Evolutionary conservation across 2,113 vertebrate genomes (phyloP), one percentile per base, ranked within the genome.

Genomic region (Sminthopsis crassicaudata): DNA sequence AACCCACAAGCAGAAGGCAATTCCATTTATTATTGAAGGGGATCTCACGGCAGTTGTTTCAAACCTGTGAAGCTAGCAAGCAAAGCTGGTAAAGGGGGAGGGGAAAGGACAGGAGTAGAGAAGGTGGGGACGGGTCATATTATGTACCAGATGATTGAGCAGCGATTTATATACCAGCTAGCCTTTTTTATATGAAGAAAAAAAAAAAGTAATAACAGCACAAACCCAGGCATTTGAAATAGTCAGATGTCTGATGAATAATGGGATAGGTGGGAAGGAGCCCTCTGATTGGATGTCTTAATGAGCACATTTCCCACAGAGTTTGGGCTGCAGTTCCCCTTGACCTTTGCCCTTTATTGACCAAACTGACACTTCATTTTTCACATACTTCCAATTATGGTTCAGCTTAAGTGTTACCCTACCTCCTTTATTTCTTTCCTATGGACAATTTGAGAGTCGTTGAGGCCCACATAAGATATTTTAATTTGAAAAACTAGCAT

Each of bases 361-460:
- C 99, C 99, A 98, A 99, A 99, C 98, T 99, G 99, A 99, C 99
- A 99, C 99, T 99, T 99, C 99, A 99, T 99, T 99, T 99, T 99
- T 99, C 99, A 99, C 99, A 99, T 99, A 99, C 99, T 99, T 99
- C 99, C 99, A 99, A 99, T 99, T 99, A 99, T 99, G 98, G 98
- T 97, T 98, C 92, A 93, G 98, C 98, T 98, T 99, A 99, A 99
- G 98, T 98, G 98, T 98, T 92, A 97, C 98, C 98, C 98, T 97
- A 97, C 98, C 98, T 98, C 98, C 98, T 98, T 99, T 98, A 98
- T 98, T 98, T 98, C 98, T 98, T 98, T 98, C 98, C 98, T 98
- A 96, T 97, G 98, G 98, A 98, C 46, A 97, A 97, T 98, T 98
- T 48, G 95, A 98, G 98, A 98, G 98, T 94, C 98, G 97, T 96